Conservation (phyloP, 2,113 vertebrate species). For the Neopipo cinnamomea region DNA sequence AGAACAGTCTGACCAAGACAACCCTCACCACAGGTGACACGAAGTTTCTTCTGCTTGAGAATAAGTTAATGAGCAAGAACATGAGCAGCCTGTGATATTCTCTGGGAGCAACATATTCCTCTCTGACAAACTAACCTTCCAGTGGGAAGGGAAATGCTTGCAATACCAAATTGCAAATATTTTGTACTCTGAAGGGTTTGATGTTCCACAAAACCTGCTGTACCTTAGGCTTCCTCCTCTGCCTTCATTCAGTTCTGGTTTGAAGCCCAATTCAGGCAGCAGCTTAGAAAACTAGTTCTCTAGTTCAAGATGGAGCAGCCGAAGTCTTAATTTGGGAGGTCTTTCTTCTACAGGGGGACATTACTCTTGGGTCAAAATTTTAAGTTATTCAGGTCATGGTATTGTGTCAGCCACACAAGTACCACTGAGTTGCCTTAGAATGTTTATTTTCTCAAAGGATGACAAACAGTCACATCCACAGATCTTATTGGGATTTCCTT, state of each 20-base stretch:
- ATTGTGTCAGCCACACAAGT: background rate
- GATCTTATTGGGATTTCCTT: background rate
- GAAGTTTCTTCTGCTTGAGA: background rate
- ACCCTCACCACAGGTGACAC: background rate
- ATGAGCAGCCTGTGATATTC: background rate
- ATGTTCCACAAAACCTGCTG: background rate
- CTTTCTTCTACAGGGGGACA: background rate
- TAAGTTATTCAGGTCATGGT: background rate
- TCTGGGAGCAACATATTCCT: background rate
- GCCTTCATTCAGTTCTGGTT: background rate
- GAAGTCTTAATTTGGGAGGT: background rate
- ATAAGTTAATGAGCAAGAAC: background rate
- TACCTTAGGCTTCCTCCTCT: background rate
- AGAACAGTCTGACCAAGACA: background rate
- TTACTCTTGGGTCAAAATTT: background rate
- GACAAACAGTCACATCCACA: background rate
- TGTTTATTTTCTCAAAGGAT: background rate
- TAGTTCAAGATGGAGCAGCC: background rate
- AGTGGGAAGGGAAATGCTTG: background rate
- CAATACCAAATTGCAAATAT: background rate
- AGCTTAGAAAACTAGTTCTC: background rate
- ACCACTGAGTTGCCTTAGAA: background rate
- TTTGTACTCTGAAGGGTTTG: background rate
- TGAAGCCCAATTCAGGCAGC: background rate
- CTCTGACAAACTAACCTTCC: background rate